phyloP scores from a whole-genome alignment of 2,113 vertebrate species.

The Talpa occidentalis region DNA sequence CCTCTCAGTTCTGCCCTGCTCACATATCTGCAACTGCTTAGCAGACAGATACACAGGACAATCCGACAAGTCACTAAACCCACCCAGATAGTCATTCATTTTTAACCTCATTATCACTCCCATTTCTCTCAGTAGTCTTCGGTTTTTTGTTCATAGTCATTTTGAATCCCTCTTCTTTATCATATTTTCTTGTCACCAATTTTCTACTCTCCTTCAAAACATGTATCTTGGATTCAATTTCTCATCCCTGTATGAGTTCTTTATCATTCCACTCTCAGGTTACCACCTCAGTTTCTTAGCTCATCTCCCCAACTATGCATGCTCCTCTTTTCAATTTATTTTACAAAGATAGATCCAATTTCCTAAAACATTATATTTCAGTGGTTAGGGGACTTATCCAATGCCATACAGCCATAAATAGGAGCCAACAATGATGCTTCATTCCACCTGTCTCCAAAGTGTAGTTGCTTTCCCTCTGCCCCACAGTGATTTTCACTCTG shows the following conservation, averaged over 20 bases:
- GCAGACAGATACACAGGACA: background rate
- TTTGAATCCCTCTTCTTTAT: background rate
- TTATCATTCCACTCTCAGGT: background rate
- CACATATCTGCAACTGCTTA: background rate
- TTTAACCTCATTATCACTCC: background rate
- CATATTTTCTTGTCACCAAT: background rate
- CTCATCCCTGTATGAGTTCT: background rate
- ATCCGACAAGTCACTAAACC: background rate
- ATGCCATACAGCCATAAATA: background rate
- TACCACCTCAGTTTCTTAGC: background rate
- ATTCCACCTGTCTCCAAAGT: background rate
- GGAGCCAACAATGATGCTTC: background rate
- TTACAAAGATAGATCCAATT: background rate
- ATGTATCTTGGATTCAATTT: background rate
- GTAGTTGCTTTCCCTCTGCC: background rate
- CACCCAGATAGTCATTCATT: rapidly evolving
- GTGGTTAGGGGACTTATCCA: background rate
- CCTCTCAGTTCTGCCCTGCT: background rate
- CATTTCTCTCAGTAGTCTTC: background rate
- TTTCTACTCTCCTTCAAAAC: background rate
- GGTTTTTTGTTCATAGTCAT: background rate
- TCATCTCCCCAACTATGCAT: background rate
- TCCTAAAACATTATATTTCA: background rate
- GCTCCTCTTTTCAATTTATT: background rate
- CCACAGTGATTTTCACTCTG: background rate